Evolutionary conservation across 2,797 vertebrate species (phyloP).

Genomic region (Poecile montanus): DNA sequence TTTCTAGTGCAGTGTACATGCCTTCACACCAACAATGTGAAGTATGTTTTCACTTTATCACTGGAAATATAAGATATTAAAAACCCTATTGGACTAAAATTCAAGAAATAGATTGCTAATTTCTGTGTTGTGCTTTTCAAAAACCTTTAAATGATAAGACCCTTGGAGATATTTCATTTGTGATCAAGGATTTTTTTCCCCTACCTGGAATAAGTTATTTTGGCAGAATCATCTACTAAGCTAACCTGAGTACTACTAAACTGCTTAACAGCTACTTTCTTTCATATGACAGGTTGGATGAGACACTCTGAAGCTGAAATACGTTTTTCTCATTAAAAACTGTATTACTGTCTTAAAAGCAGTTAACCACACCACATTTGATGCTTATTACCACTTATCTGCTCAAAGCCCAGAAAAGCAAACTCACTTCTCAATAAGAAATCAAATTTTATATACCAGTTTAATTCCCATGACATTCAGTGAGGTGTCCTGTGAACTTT

Average conservation of each 20-base stretch:
- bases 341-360: neutral
- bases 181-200: neutral
- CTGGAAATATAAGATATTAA: neutral
- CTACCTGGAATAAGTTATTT: neutral
- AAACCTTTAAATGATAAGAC: neutral
- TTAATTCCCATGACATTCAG: conserved; percentile 31
- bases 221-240: neutral
- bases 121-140: neutral
- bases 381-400: conserved; percentile 19
- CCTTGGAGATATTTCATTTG: neutral
- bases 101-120: neutral
- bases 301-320: neutral
- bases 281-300: conserved; percentile 2
- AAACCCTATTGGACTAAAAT: neutral
- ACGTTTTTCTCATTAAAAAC: conserved; percentile 32
- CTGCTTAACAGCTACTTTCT: neutral
- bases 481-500: conserved; percentile 53
- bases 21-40: neutral
- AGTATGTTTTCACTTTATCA: conserved; percentile 24
- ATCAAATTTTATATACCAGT: neutral
- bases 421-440: conserved; percentile 19
- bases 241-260: neutral
- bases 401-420: neutral
- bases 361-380: conserved; percentile 2
- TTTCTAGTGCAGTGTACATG: neutral